These are phyloP conservation scores for Otolemur garnettii DNA, from an alignment of 2,113 vertebrate species.

Conservation along the genomic window DNA sequence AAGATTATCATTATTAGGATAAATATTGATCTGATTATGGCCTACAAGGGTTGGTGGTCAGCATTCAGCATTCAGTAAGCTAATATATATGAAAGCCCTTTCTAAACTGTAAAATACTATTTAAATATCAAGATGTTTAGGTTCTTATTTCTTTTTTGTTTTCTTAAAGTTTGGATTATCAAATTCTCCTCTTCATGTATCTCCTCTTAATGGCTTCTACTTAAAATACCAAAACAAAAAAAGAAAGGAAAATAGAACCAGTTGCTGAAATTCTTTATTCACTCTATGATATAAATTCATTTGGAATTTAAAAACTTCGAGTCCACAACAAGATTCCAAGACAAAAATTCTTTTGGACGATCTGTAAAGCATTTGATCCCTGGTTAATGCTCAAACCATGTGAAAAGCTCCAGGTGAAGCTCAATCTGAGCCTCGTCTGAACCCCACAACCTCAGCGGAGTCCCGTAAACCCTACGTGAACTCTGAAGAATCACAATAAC, in stretches of 20 bases:
- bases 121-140: neutral
- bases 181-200: neutral
- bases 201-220: constrained; percentile 2
- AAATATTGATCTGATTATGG: neutral
- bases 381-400: constrained; percentile 60
- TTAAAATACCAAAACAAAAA: constrained; percentile 59
- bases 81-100: neutral
- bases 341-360: constrained; percentile 73
- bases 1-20: constrained; percentile 39
- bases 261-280: constrained; percentile 26
- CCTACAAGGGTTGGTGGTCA: neutral
- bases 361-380: constrained; percentile 61
- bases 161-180: constrained; percentile 21
- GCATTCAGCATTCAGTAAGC: neutral
- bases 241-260: constrained; percentile 58
- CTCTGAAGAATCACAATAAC: constrained; percentile 51
- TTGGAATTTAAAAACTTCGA: constrained; percentile 53
- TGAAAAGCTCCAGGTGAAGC: constrained; percentile 67
- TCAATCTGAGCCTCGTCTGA: constrained; percentile 61
- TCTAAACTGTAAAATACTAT: constrained; percentile 6
- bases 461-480: constrained; percentile 31
- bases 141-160: constrained; percentile 31
- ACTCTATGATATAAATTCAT: constrained; percentile 53
- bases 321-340: constrained; percentile 53
- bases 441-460: constrained; percentile 44